Evolutionary conservation across 1,140 invertebrate genomes (phyloP).

Genomic region (Drosophila busckii): DNA sequence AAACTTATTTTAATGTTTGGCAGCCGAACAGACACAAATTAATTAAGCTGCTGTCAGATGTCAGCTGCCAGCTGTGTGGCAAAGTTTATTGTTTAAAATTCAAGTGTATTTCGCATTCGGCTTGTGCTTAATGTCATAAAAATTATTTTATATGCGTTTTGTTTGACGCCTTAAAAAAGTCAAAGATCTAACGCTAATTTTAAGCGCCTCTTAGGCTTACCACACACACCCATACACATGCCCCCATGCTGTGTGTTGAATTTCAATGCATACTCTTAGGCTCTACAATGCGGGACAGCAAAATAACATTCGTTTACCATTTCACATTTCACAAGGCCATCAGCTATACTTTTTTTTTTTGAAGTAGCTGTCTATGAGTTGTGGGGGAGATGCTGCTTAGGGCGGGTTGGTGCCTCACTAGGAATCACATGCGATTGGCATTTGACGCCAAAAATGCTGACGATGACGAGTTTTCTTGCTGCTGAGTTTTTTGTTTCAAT

Average conservation of each 20-base stretch:
- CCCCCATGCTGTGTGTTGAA: slow-evolving; percentile 63
- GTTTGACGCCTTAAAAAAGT: slow-evolving; percentile 50
- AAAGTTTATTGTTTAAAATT: neutral
- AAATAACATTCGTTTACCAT: slow-evolving; percentile 69
- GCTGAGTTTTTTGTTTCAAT: slow-evolving; percentile 3
- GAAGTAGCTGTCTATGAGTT: neutral
- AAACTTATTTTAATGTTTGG: no score
- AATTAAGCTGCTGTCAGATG: no score
- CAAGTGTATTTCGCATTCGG: slow-evolving; percentile 30
- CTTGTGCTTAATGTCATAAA: slow-evolving; percentile 15
- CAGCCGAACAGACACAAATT: no score
- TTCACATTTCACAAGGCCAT: slow-evolving; percentile 46
- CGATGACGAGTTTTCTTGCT: slow-evolving; percentile 61
- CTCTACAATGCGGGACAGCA: slow-evolving; percentile 24
- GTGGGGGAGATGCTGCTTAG: neutral
- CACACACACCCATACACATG: neutral
- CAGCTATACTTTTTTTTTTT: neutral
- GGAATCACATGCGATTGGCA: slow-evolving; percentile 72
- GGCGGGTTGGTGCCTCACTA: slow-evolving; percentile 32
- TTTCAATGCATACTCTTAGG: slow-evolving; percentile 73
- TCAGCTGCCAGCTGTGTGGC: no score
- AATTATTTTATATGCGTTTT: neutral
- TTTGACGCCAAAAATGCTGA: slow-evolving; percentile 70
- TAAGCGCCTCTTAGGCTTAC: slow-evolving; percentile 32
- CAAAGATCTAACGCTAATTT: slow-evolving; percentile 66